Base-by-base conservation (phyloP, 1,140 invertebrate genomes). In the Saccostrea echinata region DNA sequence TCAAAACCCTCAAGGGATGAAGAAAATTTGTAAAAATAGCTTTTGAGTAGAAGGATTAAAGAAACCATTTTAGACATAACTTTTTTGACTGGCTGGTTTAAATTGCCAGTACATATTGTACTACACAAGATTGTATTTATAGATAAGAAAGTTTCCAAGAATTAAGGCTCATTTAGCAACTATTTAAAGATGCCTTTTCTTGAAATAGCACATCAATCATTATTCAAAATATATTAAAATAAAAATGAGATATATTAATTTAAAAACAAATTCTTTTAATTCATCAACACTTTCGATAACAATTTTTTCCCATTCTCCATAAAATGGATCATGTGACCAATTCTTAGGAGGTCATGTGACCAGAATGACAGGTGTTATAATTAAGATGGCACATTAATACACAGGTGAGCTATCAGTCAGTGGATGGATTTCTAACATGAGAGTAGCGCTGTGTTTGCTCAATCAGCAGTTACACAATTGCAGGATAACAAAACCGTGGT, bases 311-410 rank as follows among this genome's bases (percentile, higher is more conserved):
- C 33, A 12, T 27, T 30, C 24, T 24, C 33, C 27, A 13, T 76
- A 76, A 27, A 30, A 27, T 76, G 27, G 30, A 18, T 76, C 68
- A 76, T 27, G 33, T 76, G 68, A 76, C 30, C 68, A 6, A 12
- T 9, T 76, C 68, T 76, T 30, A 30, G 68, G 68, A 33, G 16
- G 68, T 76, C 68, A 76, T 76, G 68, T 76, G 68, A 76, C 68
- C 68, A 76, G 13, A 27, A 76, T 76, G 68, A 76, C 68, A 76
- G 68, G 68, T 76, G 68, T 76, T 76, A 76, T 76, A 76, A 76
- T 76, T 76, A 76, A 76, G 68, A 76, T 30, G 68, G 68, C 68
- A 76, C 68, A 76, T 76, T 76, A 76, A 76, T 76, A 76, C 68
- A 76, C 68, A 76, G 68, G 68, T 76, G 68, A 76, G 68, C 11